Evolutionary conservation across 2,113 vertebrate species (phyloP).

Genomic region (Camelus bactrianus): DNA sequence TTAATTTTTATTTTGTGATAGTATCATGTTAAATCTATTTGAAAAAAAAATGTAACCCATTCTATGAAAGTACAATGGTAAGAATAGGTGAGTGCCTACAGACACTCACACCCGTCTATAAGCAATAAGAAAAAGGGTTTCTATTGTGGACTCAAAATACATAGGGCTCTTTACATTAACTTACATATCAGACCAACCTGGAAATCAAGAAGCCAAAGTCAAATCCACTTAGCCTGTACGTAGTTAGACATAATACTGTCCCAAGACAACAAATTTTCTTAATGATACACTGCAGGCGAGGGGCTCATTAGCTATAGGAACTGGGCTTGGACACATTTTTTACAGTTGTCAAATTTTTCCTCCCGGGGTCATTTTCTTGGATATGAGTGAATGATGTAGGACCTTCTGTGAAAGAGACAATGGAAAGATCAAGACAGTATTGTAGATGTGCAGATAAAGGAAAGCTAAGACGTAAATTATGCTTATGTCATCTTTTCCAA

Average conservation of each 20-base stretch:
- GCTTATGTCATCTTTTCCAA: background rate
- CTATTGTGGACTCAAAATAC: background rate
- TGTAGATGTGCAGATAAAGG: background rate
- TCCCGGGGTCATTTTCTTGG: background rate
- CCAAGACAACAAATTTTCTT: background rate
- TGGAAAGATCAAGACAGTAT: background rate
- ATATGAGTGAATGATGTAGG: background rate
- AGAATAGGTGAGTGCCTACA: background rate
- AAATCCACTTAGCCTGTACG: background rate
- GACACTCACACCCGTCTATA: background rate
- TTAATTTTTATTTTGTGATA: background rate
- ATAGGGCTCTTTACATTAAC: background rate
- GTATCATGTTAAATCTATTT: background rate
- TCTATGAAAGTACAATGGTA: background rate
- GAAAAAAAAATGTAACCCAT: background rate
- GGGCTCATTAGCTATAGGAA: background rate
- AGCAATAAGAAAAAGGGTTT: background rate
- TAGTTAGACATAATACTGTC: background rate
- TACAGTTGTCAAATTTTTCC: background rate
- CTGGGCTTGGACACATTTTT: background rate
- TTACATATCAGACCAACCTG: background rate
- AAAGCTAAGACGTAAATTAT: background rate
- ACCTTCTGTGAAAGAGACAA: background rate
- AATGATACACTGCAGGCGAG: background rate
- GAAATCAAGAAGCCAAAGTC: background rate